Percentiles rank a stretch among this genome's conserved stretches.
Conservation (phyloP, 1,140 invertebrate genomes). For the Drosophila rufa region DNA sequence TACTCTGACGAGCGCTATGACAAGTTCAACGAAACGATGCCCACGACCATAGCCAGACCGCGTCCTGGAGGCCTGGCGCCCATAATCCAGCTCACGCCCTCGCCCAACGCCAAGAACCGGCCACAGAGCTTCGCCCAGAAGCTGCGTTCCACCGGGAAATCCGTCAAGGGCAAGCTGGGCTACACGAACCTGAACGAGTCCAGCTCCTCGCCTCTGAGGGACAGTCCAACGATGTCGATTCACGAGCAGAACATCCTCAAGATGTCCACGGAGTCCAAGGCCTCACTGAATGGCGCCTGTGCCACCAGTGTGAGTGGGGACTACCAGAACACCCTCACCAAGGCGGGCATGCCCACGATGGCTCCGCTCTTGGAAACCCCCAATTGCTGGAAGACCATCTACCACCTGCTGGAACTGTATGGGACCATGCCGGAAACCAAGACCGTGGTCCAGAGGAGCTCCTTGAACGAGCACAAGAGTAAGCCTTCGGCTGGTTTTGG, state of each 20-base stretch:
- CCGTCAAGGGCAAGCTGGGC: constrained; percentile 89
- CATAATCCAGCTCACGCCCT: constrained; percentile 86
- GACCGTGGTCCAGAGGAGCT: constrained; percentile 88
- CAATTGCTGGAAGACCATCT: constrained; percentile 97
- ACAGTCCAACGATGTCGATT: constrained; percentile 87
- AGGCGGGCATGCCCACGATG: constrained; percentile 63
- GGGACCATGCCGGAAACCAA: constrained; percentile 97
- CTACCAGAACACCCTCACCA: constrained; percentile 75
- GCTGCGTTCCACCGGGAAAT: constrained; percentile 92
- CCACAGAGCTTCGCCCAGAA: constrained; percentile 95
- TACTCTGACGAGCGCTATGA: constrained; percentile 84
- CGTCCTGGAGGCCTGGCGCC: constrained; percentile 70
- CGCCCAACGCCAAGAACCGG: constrained; percentile 89
- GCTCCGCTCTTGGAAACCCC: constrained; percentile 87
- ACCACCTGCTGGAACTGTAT: constrained; percentile 96
- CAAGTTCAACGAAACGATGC: constrained; percentile 84
- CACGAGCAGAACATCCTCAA: constrained; percentile 87
- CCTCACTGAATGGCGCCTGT: constrained; percentile 77
- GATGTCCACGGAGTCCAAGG: constrained; percentile 77
- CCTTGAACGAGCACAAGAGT: constrained; percentile 69
- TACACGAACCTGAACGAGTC: constrained; percentile 86
- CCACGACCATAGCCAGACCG: constrained; percentile 55
- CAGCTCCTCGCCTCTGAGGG: constrained; percentile 89
- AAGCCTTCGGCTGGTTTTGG: constrained; percentile 47
- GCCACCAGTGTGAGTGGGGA: constrained; percentile 78